A percentile compares a stretch with the other conserved stretches of the same genome.
These are phyloP conservation scores for Embidobia sp. DNA, from an alignment of 2,888 invertebrate genomes.

Conservation along the genomic window DNA sequence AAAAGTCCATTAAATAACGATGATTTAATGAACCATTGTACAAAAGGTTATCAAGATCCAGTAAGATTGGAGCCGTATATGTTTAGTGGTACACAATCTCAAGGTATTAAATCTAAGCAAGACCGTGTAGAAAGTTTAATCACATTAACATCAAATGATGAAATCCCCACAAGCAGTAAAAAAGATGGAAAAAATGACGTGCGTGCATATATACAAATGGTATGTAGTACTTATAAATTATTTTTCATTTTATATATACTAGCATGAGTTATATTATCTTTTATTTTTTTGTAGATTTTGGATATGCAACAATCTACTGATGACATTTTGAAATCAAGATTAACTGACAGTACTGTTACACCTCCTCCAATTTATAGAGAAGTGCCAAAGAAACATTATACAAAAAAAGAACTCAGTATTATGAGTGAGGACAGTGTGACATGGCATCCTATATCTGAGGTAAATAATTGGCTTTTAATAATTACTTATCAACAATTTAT, in stretches of 20 bases:
- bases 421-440: conserved; percentile 74
- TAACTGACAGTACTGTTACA: conserved; percentile 68
- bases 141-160: conserved; percentile 73
- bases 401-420: conserved; percentile 74
- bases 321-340: conserved; percentile 67
- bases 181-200: conserved; percentile 80
- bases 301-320: conserved; percentile 77
- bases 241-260: too few species aligned
- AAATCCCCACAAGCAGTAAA: conserved; percentile 78
- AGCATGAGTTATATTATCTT: too few species aligned
- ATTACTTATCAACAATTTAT: too few species aligned
- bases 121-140: conserved; percentile 72
- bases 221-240: conserved; percentile 61
- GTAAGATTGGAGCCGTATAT: conserved; percentile 67
- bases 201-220: conserved; percentile 83
- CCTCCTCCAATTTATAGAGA: conserved; percentile 74
- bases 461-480: conserved; percentile 24
- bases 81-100: conserved; percentile 59
- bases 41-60: conserved; percentile 70
- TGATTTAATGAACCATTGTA: conserved; percentile 70
- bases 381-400: conserved; percentile 76
- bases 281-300: conserved; percentile 73
- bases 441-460: conserved; percentile 76
- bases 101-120: conserved; percentile 64
- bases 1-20: conserved; percentile 71